Evolutionary conservation across 2,888 invertebrate genomes (phyloP), one percentile per base, ranked within the genome.

Genomic region (Gymnoscelis rufifasciata): DNA sequence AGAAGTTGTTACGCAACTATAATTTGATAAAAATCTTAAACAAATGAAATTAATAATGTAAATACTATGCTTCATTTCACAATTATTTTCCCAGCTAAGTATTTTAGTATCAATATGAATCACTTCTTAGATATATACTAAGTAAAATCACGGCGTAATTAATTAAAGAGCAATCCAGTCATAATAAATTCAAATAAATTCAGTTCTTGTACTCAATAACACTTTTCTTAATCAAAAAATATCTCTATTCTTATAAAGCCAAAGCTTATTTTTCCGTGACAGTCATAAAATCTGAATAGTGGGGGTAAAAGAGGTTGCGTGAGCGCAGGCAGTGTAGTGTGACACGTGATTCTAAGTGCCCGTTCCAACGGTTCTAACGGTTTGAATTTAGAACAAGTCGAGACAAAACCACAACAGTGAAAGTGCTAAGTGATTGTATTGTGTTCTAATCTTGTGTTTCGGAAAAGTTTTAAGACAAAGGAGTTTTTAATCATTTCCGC

Each of bases 381-480:
- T 77, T 74, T 61, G 60, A 29, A 54, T 52, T 31, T 43, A 52
- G 49, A 51, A 52, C 58, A 72, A 76, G 74, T 71, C 79, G 78
- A 77, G 54, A 71, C 65, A 78, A 78, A 74, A 75, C 77, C 73
- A 70, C 66, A 51, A 59, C 52, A 83, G 83, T 83, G 82, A 83
- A 82, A 83, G 83, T 83, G 78, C 49, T 45, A 43, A 54, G 40
- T 42, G 53, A 43, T 56, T 37, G 54, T 48, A 52, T 47, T 54
- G 55, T 51, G 45, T 47, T 51, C 56, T 52, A 35, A 36, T 38
- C 13, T 10, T 6, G 43, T 56, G 59, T 55, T 50, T 38, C 8
- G 0, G 14, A 14, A 15, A 43, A 52, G 45, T 55, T 19, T 6
- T 11, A 5, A 11, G 11, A 11, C 3, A 11, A 35, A 15, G 10